These are phyloP conservation scores for Oryzias curvinotus DNA, from an alignment of 2,113 vertebrate species.

Conservation along the genomic window DNA sequence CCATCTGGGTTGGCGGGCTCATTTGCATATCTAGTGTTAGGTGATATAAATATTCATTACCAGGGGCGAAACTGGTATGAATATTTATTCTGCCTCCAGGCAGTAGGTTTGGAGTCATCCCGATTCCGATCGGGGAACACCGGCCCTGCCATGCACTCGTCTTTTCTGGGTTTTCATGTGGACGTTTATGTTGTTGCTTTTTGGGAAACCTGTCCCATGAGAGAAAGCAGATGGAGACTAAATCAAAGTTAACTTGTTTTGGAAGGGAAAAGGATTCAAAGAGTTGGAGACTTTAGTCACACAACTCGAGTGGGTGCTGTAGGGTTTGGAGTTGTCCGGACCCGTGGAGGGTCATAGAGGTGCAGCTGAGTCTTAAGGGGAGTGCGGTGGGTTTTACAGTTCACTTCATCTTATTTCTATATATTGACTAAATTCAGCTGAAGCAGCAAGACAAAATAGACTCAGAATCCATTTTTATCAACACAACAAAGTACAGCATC, in stretches of 20 bases:
- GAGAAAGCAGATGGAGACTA: conserved; percentile 30
- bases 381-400: no score
- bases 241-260: conserved; percentile 16
- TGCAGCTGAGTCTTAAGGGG: no score
- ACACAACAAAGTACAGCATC: no score
- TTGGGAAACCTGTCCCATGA: conserved; percentile 6
- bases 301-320: no score
- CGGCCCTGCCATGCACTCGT: conserved; percentile 35
- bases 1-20: conserved; percentile 62
- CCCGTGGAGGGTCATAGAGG: no score
- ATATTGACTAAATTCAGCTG: no score
- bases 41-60: conserved; percentile 66
- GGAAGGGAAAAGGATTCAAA: not conserved
- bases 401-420: no score
- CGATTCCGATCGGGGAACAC: conserved; percentile 53
- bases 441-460: no score
- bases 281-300: no score
- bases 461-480: no score
- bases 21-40: conserved; percentile 68
- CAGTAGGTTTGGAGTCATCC: conserved; percentile 43
- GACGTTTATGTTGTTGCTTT: not conserved
- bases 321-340: no score
- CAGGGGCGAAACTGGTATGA: conserved; percentile 49
- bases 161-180: no score
- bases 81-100: conserved; percentile 65